Percentiles rank a stretch among this genome's conserved stretches.
Conservation (phyloP, 2,888 invertebrate species). For the Frankliniella fusca region DNA sequence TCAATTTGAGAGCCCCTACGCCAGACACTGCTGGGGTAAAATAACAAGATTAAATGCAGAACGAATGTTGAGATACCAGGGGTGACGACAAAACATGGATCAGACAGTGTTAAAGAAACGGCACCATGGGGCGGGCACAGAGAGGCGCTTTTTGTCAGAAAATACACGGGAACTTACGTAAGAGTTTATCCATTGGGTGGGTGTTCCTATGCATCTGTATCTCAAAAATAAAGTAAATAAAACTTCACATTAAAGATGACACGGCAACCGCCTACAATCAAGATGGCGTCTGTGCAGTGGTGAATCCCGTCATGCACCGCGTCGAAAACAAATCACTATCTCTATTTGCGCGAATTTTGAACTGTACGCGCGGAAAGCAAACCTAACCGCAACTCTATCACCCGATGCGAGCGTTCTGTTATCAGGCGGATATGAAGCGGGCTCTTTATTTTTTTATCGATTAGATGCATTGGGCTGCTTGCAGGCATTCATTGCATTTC, state of each 20-base stretch:
- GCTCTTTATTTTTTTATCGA: too few species aligned
- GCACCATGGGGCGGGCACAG: constrained; percentile 39
- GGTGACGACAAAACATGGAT: constrained; percentile 54
- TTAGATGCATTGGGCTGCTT: too few species aligned
- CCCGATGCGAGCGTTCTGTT: too few species aligned
- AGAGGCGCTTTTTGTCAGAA: constrained; percentile 35
- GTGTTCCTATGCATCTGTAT: constrained; percentile 44
- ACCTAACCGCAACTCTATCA: neutral
- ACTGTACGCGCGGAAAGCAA: neutral
- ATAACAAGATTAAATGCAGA: constrained; percentile 65
- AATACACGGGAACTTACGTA: constrained; percentile 31
- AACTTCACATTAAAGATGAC: constrained; percentile 51
- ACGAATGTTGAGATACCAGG: constrained; percentile 58
- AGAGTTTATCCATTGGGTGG: constrained; percentile 33
- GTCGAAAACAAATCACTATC: constrained; percentile 37
- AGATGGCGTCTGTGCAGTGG: constrained; percentile 56
- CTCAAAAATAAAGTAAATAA: constrained; percentile 46
- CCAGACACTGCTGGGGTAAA: constrained; percentile 60
- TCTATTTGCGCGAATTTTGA: neutral
- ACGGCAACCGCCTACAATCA: constrained; percentile 69
- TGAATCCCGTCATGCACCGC: constrained; percentile 39
- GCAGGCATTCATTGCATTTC: too few species aligned
- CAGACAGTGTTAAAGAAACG: constrained; percentile 62
- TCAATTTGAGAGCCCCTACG: constrained; percentile 72
- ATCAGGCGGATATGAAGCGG: too few species aligned